These are phyloP conservation scores for Cephus runcator DNA, from an alignment of 2,888 invertebrate species.

Conservation along the genomic window DNA sequence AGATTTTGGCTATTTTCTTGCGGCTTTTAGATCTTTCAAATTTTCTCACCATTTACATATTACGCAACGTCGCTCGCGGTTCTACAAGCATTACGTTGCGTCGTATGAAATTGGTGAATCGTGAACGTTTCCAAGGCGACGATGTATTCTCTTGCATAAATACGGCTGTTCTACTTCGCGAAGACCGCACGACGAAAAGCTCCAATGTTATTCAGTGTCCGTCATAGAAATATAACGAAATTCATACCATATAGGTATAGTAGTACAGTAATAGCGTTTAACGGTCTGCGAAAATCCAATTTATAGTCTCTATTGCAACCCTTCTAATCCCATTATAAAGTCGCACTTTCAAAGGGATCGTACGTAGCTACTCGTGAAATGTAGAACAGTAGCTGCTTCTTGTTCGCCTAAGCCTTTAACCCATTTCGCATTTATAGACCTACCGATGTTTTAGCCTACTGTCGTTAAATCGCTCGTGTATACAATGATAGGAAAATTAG, in stretches of 20 bases:
- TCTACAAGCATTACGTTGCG: background rate
- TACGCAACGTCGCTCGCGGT: background rate
- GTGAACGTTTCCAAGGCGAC: background rate
- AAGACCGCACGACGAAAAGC: background rate
- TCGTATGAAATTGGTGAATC: background rate
- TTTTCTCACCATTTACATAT: background rate
- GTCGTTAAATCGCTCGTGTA: background rate
- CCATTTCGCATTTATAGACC: slow-evolving; percentile 23
- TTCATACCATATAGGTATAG: background rate
- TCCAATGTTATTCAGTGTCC: background rate
- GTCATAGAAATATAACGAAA: background rate
- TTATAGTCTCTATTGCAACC: slow-evolving; percentile 50
- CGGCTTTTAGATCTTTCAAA: background rate
- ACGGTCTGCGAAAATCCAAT: slow-evolving; percentile 50
- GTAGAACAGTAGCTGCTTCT: background rate
- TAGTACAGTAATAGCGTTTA: slow-evolving; percentile 38
- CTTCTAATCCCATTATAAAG: slow-evolving; percentile 54
- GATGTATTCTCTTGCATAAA: background rate
- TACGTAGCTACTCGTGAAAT: slow-evolving; percentile 11
- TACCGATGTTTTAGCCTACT: background rate
- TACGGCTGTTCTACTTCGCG: background rate
- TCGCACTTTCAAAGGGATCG: slow-evolving; percentile 41
- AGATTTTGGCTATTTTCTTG: background rate
- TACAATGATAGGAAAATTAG: background rate
- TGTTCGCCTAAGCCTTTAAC: slow-evolving; percentile 18